These are phyloP conservation scores for Pheosia gnoma DNA, from an alignment of 2,888 invertebrate species.

Conservation along the genomic window DNA sequence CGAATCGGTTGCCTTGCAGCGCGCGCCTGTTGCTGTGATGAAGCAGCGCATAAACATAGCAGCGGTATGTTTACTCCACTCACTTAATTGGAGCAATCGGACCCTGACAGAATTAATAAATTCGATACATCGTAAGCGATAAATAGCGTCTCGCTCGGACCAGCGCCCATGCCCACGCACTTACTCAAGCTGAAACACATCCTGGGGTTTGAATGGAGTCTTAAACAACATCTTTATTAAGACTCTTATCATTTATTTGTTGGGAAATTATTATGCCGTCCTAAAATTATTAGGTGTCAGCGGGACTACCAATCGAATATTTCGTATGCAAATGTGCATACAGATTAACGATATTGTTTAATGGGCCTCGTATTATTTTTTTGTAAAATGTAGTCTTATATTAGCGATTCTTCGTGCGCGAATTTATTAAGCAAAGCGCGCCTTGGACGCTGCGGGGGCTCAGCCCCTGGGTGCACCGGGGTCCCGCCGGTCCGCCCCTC, in stretches of 20 bases:
- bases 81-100: conserved; percentile 79
- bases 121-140: conserved; percentile 65
- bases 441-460: conserved; percentile 58
- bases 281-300: not conserved
- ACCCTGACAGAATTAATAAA: conserved; percentile 76
- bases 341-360: conserved; percentile 34
- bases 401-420: conserved; percentile 66
- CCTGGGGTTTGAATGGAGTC: too few relatives aligned
- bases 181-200: conserved; percentile 30
- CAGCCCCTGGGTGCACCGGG: conserved; percentile 64
- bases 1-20: conserved; percentile 36
- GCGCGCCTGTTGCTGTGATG: conserved; percentile 26
- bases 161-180: conserved; percentile 61
- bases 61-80: conserved; percentile 70
- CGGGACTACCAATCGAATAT: not conserved
- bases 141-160: conserved; percentile 56
- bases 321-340: conserved; percentile 31
- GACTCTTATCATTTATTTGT: not conserved
- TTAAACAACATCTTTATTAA: not conserved
- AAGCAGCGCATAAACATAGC: conserved; percentile 63
- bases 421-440: conserved; percentile 66
- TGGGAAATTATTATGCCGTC: not conserved
- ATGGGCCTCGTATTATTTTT: conserved; percentile 24
- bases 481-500: conserved; percentile 56
- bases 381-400: conserved; percentile 56